Percentiles rank a stretch among this genome's conserved stretches.
Conservation (phyloP, 1,140 invertebrate genomes). For the Tribolium madens region DNA sequence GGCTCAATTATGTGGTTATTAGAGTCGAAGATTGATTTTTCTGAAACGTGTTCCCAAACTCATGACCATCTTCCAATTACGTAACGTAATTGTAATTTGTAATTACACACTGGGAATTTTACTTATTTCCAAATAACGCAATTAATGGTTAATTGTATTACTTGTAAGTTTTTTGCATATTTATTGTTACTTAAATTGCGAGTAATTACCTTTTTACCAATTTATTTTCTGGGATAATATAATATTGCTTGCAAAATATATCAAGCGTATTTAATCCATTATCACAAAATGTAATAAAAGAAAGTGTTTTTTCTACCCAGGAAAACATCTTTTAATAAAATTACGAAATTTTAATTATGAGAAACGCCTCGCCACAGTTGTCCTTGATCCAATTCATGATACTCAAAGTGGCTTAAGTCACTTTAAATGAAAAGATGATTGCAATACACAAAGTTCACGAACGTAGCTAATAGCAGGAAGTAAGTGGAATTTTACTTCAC, state of each 20-base stretch:
- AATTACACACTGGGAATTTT: conserved; percentile 33
- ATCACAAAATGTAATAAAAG: no score
- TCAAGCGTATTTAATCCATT: no score
- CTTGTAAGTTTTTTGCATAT: neutral
- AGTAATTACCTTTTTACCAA: neutral
- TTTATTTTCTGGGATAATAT: neutral
- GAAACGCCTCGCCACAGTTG: neutral
- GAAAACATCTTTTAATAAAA: neutral
- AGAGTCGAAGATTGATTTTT: conserved; percentile 12
- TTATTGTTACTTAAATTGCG: neutral
- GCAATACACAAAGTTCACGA: neutral
- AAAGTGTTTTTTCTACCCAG: neutral
- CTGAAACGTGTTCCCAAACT: conserved; percentile 6
- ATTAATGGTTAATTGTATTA: conserved; percentile 40
- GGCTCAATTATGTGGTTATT: neutral
- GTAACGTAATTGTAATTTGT: conserved; percentile 4
- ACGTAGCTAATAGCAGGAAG: neutral
- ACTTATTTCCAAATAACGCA: conserved; percentile 40
- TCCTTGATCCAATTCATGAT: neutral
- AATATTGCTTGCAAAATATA: no score
- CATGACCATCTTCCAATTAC: neutral
- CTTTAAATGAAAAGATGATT: neutral
- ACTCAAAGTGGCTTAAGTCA: neutral
- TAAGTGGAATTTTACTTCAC: neutral
- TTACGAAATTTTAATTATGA: neutral